Conservation (phyloP, 2,797 vertebrate genomes). For the Falco concolor region DNA sequence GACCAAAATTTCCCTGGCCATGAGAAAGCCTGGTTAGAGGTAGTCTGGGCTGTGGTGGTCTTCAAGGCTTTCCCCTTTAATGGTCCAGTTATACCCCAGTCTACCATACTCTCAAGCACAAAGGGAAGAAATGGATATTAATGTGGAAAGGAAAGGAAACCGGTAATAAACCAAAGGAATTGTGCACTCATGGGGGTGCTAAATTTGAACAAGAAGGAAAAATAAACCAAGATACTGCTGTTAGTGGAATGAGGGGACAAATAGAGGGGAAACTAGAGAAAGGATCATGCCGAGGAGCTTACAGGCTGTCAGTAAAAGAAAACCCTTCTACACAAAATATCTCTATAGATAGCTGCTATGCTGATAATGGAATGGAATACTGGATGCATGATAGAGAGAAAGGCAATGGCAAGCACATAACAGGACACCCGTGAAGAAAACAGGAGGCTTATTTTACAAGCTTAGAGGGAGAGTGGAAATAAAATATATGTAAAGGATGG, state of each 20-base stretch:
- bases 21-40: not conserved
- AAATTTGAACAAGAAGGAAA: not conserved
- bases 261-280: not conserved
- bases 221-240: not conserved
- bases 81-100: not conserved
- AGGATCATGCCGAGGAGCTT: not conserved
- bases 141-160: not conserved
- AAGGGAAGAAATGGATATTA: not conserved
- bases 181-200: not conserved
- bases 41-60: not conserved
- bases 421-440: not conserved
- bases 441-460: not conserved
- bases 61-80: fast-evolving
- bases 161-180: not conserved
- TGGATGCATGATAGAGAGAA: not conserved
- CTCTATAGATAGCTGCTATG: not conserved
- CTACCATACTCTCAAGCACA: not conserved
- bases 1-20: not conserved
- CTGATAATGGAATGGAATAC: not conserved
- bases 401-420: not conserved
- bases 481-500: not conserved
- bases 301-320: not conserved
- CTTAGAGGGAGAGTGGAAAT: not conserved
- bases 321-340: not conserved
- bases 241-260: not conserved